phyloP scores from a whole-genome alignment of 2,113 vertebrate genomes.

The Oenanthe oenanthe region DNA sequence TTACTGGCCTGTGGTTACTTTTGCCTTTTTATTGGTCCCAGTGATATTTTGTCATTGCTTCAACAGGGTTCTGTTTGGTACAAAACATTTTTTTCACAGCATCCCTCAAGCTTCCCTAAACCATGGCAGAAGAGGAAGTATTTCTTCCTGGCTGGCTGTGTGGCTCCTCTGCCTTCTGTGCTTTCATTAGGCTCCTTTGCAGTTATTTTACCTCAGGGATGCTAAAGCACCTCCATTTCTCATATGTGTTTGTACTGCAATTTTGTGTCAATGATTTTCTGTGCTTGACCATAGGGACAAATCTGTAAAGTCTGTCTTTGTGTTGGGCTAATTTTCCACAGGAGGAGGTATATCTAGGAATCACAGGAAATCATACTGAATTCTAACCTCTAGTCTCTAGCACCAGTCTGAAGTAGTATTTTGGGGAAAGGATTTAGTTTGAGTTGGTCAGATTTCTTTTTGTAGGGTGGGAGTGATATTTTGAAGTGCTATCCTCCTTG shows the following conservation, averaged over 20 bases:
- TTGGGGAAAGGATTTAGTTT: neutral
- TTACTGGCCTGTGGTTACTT: neutral
- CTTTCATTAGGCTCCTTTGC: neutral
- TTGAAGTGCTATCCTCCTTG: neutral
- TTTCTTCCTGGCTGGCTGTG: neutral
- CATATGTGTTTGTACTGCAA: neutral
- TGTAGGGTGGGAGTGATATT: neutral
- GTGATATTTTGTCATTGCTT: neutral
- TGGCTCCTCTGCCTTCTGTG: neutral
- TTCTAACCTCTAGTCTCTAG: neutral
- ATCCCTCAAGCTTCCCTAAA: neutral
- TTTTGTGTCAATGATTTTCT: neutral
- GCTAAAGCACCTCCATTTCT: neutral
- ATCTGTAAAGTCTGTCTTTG: neutral
- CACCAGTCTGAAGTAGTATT: neutral
- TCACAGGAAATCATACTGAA: neutral
- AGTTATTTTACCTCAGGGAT: neutral
- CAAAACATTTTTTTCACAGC: neutral
- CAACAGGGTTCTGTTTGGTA: neutral
- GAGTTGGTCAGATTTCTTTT: neutral
- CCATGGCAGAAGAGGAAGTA: neutral
- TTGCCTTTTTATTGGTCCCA: neutral
- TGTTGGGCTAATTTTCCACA: neutral
- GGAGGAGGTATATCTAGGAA: neutral
- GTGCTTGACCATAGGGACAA: neutral